Percentiles rank a stretch among this genome's conserved stretches.
Evolutionary conservation across 2,797 vertebrate species (phyloP).

Genomic region (Sebastolobus altivelis): DNA sequence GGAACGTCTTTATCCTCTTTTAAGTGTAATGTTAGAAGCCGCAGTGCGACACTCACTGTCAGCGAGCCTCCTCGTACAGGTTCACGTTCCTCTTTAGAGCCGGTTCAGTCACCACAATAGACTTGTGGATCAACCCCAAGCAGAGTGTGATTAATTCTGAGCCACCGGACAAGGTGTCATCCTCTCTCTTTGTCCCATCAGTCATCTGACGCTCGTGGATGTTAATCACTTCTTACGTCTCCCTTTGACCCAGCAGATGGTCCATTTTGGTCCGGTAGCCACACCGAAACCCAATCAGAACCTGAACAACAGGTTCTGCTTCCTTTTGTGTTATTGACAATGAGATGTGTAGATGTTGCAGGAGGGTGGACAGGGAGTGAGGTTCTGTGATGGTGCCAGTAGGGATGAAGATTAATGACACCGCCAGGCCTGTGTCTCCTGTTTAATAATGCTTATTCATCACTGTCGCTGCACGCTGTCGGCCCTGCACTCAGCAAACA

Average conservation of each 20-base stretch:
- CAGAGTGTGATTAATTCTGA: slow-evolving; percentile 52
- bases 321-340: slow-evolving; percentile 45
- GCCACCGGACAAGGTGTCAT: slow-evolving; percentile 38
- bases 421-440: slow-evolving; percentile 65
- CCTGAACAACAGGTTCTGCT: slow-evolving; percentile 9
- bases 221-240: slow-evolving; percentile 44
- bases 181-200: slow-evolving; percentile 46
- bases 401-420: slow-evolving; percentile 79
- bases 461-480: slow-evolving; percentile 64
- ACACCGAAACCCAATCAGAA: slow-evolving; percentile 30
- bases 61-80: slow-evolving; percentile 85
- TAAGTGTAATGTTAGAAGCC: slow-evolving; percentile 43
- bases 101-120: slow-evolving; percentile 38
- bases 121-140: slow-evolving; percentile 54
- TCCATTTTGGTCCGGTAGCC: slow-evolving; percentile 19
- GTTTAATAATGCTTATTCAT: slow-evolving; percentile 81
- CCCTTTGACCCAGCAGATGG: slow-evolving; percentile 47
- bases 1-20: slow-evolving; percentile 43
- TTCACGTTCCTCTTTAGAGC: slow-evolving; percentile 87
- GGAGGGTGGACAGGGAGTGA: slow-evolving; percentile 44
- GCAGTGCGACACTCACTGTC: slow-evolving; percentile 66
- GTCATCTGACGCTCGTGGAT: slow-evolving; percentile 32
- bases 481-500: slow-evolving; percentile 19
- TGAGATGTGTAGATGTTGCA: slow-evolving; percentile 49
- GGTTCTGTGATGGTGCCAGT: slow-evolving; percentile 66